phyloP scores from a whole-genome alignment of 2,113 vertebrate species.

The Uropsilus gracilis region DNA sequence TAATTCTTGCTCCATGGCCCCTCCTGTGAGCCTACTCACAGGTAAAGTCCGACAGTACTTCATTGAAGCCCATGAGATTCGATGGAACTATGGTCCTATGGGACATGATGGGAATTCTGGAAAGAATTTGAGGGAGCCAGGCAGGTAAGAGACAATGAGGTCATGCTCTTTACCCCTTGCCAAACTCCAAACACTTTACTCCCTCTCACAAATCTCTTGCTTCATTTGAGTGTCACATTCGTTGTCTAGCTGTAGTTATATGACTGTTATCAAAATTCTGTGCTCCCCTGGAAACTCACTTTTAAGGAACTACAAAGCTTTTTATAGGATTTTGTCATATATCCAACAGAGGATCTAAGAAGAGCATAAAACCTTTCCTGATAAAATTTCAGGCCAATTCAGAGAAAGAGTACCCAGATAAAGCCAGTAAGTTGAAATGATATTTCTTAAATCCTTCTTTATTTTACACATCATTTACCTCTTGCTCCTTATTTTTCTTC shows the following conservation, averaged over 20 bases:
- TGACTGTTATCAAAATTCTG: not conserved
- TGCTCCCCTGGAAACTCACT: not conserved
- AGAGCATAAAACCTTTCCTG: not conserved
- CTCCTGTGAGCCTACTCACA: not conserved
- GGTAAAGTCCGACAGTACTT: constrained; percentile 85
- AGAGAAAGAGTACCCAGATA: not conserved
- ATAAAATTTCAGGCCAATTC: not conserved
- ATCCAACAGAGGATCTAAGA: not conserved
- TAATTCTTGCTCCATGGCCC: constrained; percentile 77
- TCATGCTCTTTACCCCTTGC: not conserved
- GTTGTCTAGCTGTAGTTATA: not conserved
- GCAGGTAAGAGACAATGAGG: constrained; percentile 78
- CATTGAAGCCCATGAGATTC: constrained; percentile 85
- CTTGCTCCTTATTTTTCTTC: constrained; percentile 12
- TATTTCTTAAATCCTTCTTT: not conserved
- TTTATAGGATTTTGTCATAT: not conserved
- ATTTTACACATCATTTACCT: not conserved
- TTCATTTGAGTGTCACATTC: not conserved
- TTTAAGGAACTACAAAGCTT: not conserved
- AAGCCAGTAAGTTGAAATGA: not conserved
- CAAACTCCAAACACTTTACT: not conserved
- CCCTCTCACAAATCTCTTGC: not conserved
- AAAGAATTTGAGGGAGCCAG: constrained; percentile 79
- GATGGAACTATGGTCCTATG: constrained; percentile 85
- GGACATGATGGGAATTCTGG: constrained; percentile 77